phyloP scores from a whole-genome alignment of 2,888 invertebrate genomes.

The Nezara viridula region DNA sequence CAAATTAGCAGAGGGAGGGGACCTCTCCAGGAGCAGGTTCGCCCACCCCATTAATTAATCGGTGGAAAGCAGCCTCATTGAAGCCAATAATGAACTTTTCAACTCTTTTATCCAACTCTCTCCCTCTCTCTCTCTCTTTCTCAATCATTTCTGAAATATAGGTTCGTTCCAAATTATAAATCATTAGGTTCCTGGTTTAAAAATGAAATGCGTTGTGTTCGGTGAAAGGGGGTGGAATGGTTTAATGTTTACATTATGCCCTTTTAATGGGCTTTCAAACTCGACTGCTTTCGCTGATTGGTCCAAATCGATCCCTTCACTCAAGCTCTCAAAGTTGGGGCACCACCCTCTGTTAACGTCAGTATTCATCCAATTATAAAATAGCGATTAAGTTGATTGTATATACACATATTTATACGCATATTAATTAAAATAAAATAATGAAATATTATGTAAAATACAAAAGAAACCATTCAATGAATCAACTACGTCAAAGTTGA shows the following conservation, averaged over 20 bases:
- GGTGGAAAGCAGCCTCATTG: not conserved
- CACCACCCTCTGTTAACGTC: not conserved
- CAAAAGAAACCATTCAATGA: too few species aligned
- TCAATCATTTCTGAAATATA: not conserved
- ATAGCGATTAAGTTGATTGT: not conserved
- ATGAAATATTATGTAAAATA: too few species aligned
- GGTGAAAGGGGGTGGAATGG: not conserved
- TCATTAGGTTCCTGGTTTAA: slow-evolving; percentile 1
- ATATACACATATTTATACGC: too few species aligned
- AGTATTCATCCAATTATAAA: not conserved
- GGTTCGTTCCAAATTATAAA: not conserved
- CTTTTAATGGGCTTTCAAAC: slow-evolving; percentile 21
- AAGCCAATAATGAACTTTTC: slow-evolving; percentile 21
- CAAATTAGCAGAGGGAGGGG: not conserved
- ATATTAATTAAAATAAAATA: too few species aligned
- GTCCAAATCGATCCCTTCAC: not conserved
- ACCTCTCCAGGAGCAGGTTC: not conserved
- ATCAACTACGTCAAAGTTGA: too few species aligned
- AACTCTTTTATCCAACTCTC: not conserved
- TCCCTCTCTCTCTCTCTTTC: not conserved
- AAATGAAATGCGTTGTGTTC: not conserved
- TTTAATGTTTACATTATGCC: not conserved
- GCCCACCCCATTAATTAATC: not conserved
- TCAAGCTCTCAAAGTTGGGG: not conserved
- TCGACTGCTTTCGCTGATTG: not conserved